These are phyloP conservation scores for Trisateles emortualis DNA, from an alignment of 2,888 invertebrate species.

Conservation along the genomic window DNA sequence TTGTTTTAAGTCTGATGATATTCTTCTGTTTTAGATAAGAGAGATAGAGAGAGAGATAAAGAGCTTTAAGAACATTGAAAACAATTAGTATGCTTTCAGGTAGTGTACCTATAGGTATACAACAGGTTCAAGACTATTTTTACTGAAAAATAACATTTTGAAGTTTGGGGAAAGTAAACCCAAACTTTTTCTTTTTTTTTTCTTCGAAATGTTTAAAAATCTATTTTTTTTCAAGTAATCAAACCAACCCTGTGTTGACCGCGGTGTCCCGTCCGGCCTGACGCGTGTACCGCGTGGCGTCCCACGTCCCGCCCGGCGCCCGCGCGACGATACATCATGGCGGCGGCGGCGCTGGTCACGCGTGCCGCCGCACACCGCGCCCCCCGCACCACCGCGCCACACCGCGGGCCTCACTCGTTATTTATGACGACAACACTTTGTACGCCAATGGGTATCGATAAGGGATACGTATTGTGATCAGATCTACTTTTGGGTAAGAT, in stretches of 20 bases:
- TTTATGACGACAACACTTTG: slow-evolving; percentile 11
- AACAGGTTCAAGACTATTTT: too few species aligned
- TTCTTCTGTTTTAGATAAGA: too few species aligned
- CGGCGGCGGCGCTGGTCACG: slow-evolving; percentile 26
- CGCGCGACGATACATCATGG: slow-evolving; percentile 43
- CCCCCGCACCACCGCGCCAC: neutral
- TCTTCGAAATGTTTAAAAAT: neutral
- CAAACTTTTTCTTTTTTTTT: too few species aligned
- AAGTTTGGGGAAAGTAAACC: too few species aligned
- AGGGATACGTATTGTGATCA: neutral
- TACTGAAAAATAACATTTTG: too few species aligned
- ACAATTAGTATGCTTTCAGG: too few species aligned
- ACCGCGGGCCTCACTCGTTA: slow-evolving; percentile 2
- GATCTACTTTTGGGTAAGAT: neutral
- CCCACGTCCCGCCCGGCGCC: slow-evolving; percentile 16
- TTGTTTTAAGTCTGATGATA: too few species aligned
- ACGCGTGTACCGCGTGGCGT: too few species aligned
- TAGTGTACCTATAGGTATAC: too few species aligned
- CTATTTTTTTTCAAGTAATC: neutral
- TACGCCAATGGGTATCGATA: slow-evolving; percentile 3
- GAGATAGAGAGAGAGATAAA: too few species aligned
- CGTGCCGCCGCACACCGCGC: slow-evolving; percentile 32
- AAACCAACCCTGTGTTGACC: neutral
- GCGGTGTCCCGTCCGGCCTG: slow-evolving; percentile 13
- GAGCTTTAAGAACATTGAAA: too few species aligned